Evolutionary conservation across 2,113 vertebrate genomes (phyloP).

Genomic region (Sceloporus tristichus): DNA sequence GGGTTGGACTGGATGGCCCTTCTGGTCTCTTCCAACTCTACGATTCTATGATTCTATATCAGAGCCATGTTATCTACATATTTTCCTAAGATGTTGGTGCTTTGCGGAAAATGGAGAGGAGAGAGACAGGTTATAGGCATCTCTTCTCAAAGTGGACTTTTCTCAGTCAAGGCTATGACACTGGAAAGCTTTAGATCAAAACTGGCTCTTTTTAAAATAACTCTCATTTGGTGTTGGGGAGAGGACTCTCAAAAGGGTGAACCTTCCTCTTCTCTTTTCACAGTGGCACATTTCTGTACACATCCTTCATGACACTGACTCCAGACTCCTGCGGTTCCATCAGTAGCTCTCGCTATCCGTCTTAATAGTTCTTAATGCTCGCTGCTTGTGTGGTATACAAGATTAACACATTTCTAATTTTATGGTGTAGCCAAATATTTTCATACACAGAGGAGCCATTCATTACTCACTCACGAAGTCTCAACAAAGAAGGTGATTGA

Average conservation of each 20-base stretch:
- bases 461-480: slow-evolving; percentile 70
- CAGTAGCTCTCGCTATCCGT: slow-evolving; percentile 41
- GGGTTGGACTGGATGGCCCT: too few species aligned
- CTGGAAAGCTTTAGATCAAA: background rate
- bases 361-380: slow-evolving; percentile 65
- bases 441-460: slow-evolving; percentile 72
- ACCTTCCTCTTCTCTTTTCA: background rate
- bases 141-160: background rate
- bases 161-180: background rate
- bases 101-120: too few species aligned
- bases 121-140: too few species aligned
- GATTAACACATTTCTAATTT: slow-evolving; percentile 73
- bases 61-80: too few species aligned
- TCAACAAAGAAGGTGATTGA: slow-evolving; percentile 75
- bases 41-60: too few species aligned
- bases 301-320: background rate
- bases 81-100: too few species aligned
- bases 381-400: slow-evolving; percentile 57
- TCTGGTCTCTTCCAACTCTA: too few species aligned
- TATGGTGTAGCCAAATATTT: slow-evolving; percentile 66
- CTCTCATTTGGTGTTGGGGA: background rate
- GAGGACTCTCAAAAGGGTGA: background rate
- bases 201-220: background rate
- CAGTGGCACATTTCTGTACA: background rate
- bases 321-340: slow-evolving; percentile 39